Evolutionary conservation across 2,113 vertebrate genomes (phyloP).

Genomic region (Oncorhynchus keta): DNA sequence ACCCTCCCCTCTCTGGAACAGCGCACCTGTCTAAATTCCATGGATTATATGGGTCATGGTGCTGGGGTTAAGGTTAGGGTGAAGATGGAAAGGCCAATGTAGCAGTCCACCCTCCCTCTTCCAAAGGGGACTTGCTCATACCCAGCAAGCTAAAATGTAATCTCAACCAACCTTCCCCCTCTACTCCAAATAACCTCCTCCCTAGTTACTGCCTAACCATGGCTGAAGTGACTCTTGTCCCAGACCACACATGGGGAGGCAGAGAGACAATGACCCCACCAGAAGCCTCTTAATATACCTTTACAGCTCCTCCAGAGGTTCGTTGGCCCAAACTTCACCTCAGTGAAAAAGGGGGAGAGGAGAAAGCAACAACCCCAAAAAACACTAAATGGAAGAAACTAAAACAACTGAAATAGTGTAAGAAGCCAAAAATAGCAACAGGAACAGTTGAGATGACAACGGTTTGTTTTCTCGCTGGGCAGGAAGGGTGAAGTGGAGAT

Average conservation of each 20-base stretch:
- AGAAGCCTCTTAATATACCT: slow-evolving; percentile 1
- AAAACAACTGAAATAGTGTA: slow-evolving; percentile 61
- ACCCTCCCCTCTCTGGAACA: not conserved
- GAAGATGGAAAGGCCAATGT: no score
- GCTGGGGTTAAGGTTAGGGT: no score
- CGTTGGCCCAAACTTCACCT: slow-evolving; percentile 51
- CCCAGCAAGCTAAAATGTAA: slow-evolving; percentile 30
- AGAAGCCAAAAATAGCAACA: slow-evolving; percentile 62
- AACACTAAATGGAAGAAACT: slow-evolving; percentile 59
- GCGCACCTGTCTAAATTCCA: no score
- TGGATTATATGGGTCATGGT: no score
- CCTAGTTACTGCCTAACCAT: not conserved
- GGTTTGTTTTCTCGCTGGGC: slow-evolving; percentile 1
- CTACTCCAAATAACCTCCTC: not conserved
- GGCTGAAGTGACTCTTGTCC: not conserved
- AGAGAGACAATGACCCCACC: not conserved
- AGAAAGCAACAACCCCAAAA: not conserved
- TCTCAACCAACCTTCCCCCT: slow-evolving; percentile 17
- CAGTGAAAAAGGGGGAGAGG: slow-evolving; percentile 32
- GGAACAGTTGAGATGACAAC: slow-evolving; percentile 46
- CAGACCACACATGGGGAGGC: not conserved
- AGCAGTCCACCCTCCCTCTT: not conserved
- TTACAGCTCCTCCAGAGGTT: slow-evolving; percentile 1
- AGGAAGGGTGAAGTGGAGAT: slow-evolving; percentile 53
- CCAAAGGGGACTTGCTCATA: not conserved